A percentile compares a stretch with the other conserved stretches of the same genome.
Conservation (phyloP, 2,797 vertebrate species). For the Nyctalus aviator region DNA sequence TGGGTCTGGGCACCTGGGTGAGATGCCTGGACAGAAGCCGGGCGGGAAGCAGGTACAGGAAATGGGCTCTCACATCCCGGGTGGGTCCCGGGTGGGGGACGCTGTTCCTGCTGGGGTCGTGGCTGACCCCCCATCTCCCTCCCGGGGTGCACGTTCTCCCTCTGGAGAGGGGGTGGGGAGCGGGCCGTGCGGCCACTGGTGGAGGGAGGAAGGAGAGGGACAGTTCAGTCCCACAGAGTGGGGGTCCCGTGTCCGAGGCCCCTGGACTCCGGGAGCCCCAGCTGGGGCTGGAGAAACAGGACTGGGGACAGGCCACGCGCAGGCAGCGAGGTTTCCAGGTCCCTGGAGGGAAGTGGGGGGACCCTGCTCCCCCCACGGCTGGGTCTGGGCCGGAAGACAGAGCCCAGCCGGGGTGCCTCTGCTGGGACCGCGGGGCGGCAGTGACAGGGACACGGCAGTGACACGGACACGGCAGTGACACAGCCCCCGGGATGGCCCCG, state of each 20-base stretch:
- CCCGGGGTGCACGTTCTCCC: background rate
- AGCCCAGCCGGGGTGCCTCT: rapidly evolving
- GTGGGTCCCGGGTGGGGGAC: background rate
- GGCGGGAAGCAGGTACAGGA: too few relatives aligned
- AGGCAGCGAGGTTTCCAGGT: background rate
- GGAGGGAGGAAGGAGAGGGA: background rate
- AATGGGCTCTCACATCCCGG: background rate
- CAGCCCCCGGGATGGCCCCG: rapidly evolving
- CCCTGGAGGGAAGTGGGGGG: too few relatives aligned
- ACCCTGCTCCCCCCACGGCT: rapidly evolving
- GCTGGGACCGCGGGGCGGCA: rapidly evolving
- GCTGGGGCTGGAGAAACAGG: background rate
- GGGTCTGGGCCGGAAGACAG: rapidly evolving
- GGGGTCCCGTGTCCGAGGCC: background rate
- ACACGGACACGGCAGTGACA: too few relatives aligned
- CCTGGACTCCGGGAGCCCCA: rapidly evolving
- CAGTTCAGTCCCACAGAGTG: background rate
- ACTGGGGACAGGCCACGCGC: rapidly evolving
- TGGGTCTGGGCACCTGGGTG: background rate
- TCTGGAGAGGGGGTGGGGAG: background rate
- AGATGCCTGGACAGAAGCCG: background rate
- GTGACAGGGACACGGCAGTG: background rate
- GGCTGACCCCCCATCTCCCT: background rate
- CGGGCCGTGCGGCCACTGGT: rapidly evolving
- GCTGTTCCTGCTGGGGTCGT: rapidly evolving